A percentile compares a stretch with the other conserved stretches of the same genome.
Conservation (phyloP, 2,113 vertebrate species). For the Ancistrus triradiatus region DNA sequence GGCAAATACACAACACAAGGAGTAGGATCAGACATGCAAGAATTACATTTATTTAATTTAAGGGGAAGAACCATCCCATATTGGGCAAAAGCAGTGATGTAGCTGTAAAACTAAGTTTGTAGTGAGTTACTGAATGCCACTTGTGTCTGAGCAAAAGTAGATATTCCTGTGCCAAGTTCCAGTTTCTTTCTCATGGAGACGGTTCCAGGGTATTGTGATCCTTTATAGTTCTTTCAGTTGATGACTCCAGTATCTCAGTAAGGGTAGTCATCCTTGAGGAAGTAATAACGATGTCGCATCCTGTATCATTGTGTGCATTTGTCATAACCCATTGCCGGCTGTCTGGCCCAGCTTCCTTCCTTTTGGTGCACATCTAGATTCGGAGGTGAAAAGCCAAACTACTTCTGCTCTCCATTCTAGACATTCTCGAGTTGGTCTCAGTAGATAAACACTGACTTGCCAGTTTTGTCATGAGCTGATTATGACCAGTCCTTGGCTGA, state of each 20-base stretch:
- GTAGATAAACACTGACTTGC: not conserved
- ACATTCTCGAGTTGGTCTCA: not conserved
- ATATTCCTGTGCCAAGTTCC: no score
- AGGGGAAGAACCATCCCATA: no score
- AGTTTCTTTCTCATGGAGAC: no score
- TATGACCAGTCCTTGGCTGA: not conserved
- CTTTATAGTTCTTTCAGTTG: no score
- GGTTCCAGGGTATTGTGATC: no score
- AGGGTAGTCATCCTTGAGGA: slow-evolving; percentile 12
- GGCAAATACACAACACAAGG: no score
- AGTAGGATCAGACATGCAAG: no score
- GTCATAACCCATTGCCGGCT: slow-evolving; percentile 4
- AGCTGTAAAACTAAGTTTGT: no score
- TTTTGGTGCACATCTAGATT: not conserved
- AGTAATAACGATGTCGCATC: slow-evolving; percentile 21
- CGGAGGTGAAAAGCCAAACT: slow-evolving; percentile 33
- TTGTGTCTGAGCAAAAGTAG: no score
- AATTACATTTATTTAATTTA: no score
- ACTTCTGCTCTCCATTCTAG: not conserved
- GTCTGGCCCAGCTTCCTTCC: slow-evolving; percentile 27
- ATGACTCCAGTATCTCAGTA: not conserved
- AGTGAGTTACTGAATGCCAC: no score
- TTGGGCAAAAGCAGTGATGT: no score
- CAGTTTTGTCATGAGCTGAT: not conserved
- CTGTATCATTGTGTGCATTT: slow-evolving; percentile 20